Conservation (phyloP, 1,140 invertebrate genomes). For the Phocides pigmalion region DNA sequence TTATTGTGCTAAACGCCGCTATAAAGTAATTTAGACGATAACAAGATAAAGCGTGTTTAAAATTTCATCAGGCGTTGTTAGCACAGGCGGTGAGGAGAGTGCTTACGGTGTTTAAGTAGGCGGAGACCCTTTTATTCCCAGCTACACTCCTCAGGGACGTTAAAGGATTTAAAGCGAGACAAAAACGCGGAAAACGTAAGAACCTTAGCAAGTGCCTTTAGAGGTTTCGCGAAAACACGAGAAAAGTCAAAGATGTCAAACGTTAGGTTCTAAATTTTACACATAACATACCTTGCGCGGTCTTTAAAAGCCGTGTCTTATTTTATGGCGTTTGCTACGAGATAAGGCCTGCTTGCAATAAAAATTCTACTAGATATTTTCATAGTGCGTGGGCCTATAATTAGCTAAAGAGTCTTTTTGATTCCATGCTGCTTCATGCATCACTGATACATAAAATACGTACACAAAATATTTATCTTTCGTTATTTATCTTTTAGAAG, state of each 20-base stretch:
- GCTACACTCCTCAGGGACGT: slow-evolving; percentile 54
- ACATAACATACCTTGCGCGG: neutral
- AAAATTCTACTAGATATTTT: neutral
- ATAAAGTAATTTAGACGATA: slow-evolving; percentile 50
- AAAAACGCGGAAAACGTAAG: slow-evolving; percentile 57
- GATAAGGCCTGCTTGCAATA: neutral
- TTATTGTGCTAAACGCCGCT: slow-evolving; percentile 13
- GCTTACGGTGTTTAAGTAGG: slow-evolving; percentile 61
- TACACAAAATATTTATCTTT: no score
- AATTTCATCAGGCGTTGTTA: slow-evolving; percentile 57
- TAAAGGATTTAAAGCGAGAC: slow-evolving; percentile 66
- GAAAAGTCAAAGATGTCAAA: slow-evolving; percentile 7
- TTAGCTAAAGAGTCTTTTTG: neutral
- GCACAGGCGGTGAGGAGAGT: slow-evolving; percentile 55
- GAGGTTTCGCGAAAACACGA: slow-evolving; percentile 29
- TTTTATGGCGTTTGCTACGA: neutral
- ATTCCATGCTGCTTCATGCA: no score
- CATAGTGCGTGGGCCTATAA: neutral
- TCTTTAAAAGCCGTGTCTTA: neutral
- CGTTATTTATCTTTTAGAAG: no score
- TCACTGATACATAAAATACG: no score
- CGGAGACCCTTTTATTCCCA: slow-evolving; percentile 55
- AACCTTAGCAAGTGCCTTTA: slow-evolving; percentile 29
- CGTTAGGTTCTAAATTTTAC: neutral
- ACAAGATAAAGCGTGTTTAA: slow-evolving; percentile 59